Evolutionary conservation across 2,797 vertebrate genomes (phyloP), one percentile per base, ranked within the genome.

Genomic region (Dicrostonyx torquatus): DNA sequence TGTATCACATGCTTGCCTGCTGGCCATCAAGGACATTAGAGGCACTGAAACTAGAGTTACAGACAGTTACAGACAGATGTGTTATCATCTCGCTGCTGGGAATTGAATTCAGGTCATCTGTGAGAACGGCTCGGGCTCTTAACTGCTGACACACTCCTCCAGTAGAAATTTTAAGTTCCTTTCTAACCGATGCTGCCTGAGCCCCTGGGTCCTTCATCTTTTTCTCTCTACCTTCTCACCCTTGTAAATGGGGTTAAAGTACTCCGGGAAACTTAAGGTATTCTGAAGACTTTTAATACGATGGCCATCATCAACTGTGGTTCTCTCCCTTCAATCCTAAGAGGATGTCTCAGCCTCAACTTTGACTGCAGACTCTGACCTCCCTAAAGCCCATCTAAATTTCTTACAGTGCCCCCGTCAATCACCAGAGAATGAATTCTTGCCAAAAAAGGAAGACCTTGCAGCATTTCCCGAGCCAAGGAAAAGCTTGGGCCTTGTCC

Each of bases 311-410:
- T 95, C 1, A 87, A 97, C 95, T 95, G 94, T 80, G 82, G 70
- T 77, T 96, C 94, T 94, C 53, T 94, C 87, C 79, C 87, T 88
- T 58, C 45, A 82, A 80, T n/a, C 79, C 62, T 95, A 89, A 17
- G 4, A 68, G 91, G 94, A 88, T 1, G 0, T 70, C 93, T 94
- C 68, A 91, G 80, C 87, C 91, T 97, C 95, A 97, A 94, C 96
- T 96, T 93, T 97, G 94, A 97, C 96, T 97, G 93, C 60, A 95
- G 84, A 88, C 34, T 96, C 91, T 72, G 78, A 93, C 94, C 96
- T 96, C 87, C 50, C 92, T 96, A 95, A 97, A 97, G 94, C 93
- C 89, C 43, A 55, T 68, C 87, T 96, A 97, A 96, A 97, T 97
- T 95, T 96, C 97, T 96, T 97, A 94, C 91, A 94, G 91, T 80